Evolutionary conservation across 2,113 vertebrate genomes (phyloP).

Genomic region (Anhinga anhinga): DNA sequence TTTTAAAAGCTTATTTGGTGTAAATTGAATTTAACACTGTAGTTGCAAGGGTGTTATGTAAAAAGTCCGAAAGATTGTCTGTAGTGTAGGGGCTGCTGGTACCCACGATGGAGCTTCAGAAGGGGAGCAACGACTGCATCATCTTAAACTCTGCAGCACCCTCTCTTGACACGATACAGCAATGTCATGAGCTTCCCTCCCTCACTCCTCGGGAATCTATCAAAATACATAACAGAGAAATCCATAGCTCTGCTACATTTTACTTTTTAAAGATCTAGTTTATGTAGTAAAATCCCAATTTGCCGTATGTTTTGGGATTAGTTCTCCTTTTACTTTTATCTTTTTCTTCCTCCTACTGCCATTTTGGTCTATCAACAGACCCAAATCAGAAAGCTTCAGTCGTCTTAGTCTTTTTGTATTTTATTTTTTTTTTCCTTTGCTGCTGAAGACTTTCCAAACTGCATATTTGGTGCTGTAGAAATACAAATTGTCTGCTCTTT

Average conservation of each 20-base stretch:
- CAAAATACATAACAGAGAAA: not conserved
- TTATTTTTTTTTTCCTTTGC: not conserved
- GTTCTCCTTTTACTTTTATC: not conserved
- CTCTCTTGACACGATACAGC: conserved; percentile 67
- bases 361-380: not conserved
- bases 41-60: conserved; percentile 37
- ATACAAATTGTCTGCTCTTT: conserved; percentile 51
- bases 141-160: conserved; percentile 75
- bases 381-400: not conserved
- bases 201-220: not conserved
- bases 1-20: conserved; percentile 54
- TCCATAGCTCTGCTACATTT: not conserved
- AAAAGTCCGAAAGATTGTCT: conserved; percentile 23
- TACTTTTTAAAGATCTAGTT: not conserved
- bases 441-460: conserved; percentile 31
- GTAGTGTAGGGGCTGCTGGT: not conserved
- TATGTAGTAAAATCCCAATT: not conserved
- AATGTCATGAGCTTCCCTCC: not conserved
- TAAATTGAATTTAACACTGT: conserved; percentile 45
- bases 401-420: not conserved
- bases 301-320: not conserved
- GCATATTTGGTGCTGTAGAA: conserved; percentile 39
- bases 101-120: not conserved
- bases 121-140: not conserved
- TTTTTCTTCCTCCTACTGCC: not conserved